A percentile compares a stretch with the other conserved stretches of the same genome.
phyloP scores from a whole-genome alignment of 2,888 invertebrate species.

The Xestia xanthographa region DNA sequence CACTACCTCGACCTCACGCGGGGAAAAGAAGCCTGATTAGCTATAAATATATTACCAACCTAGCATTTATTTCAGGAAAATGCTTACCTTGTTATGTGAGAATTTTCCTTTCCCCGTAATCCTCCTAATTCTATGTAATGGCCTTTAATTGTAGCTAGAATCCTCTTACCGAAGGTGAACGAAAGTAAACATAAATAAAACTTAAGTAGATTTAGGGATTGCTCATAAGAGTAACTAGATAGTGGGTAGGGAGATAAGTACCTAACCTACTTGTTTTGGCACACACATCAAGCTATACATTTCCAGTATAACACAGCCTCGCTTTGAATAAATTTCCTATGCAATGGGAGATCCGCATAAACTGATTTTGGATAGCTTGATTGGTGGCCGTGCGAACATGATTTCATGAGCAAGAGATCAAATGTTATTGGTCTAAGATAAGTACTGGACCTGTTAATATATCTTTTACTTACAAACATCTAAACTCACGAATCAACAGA shows the following conservation, averaged over 20 bases:
- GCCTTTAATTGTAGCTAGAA: slow-evolving; percentile 51
- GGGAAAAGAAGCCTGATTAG: background rate
- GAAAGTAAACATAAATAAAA: slow-evolving; percentile 47
- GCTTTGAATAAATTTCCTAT: too few species aligned
- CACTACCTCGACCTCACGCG: background rate
- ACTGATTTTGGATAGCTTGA: too few species aligned
- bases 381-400: too few species aligned
- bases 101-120: slow-evolving; percentile 38
- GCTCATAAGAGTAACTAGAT: slow-evolving; percentile 17
- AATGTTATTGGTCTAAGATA: too few species aligned
- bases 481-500: too few species aligned
- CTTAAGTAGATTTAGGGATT: slow-evolving; percentile 27
- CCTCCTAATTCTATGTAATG: slow-evolving; percentile 52
- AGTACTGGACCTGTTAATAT: too few species aligned
- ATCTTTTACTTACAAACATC: too few species aligned
- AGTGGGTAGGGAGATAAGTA: background rate
- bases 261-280: slow-evolving; percentile 10
- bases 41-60: background rate
- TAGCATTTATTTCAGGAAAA: slow-evolving; percentile 23
- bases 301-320: too few species aligned
- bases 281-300: background rate
- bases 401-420: too few species aligned
- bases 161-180: slow-evolving; percentile 37
- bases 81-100: slow-evolving; percentile 26
- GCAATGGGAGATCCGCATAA: too few species aligned